Evolutionary conservation across 2,888 invertebrate species (phyloP).

Genomic region (Pherbina coryleti): DNA sequence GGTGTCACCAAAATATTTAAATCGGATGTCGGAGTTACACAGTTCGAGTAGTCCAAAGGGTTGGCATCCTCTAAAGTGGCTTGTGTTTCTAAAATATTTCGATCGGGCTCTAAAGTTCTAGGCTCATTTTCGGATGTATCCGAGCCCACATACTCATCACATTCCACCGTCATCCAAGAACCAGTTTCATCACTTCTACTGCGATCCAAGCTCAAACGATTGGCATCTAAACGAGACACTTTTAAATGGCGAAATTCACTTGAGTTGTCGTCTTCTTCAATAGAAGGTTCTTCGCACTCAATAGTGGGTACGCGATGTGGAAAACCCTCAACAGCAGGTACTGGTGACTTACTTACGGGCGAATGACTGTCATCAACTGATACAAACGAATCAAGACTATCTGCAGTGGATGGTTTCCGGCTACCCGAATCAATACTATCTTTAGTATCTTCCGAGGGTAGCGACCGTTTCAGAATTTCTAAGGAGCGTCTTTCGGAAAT

Average conservation of each 20-base stretch:
- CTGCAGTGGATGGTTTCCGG: constrained; percentile 71
- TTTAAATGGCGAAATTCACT: constrained; percentile 64
- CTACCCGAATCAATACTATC: constrained; percentile 59
- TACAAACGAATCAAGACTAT: constrained; percentile 70
- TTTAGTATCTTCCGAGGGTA: constrained; percentile 70
- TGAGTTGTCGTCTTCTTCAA: constrained; percentile 67
- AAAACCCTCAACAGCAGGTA: constrained; percentile 57
- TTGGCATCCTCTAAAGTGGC: constrained; percentile 75
- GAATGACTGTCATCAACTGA: constrained; percentile 78
- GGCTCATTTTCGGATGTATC: constrained; percentile 74
- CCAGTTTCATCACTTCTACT: constrained; percentile 78
- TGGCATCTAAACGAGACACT: constrained; percentile 61
- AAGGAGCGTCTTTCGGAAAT: constrained; percentile 75
- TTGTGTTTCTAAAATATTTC: constrained; percentile 71
- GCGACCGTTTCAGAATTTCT: constrained; percentile 74
- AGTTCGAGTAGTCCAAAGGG: constrained; percentile 71
- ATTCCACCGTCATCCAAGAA: constrained; percentile 78
- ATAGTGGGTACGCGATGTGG: constrained; percentile 69
- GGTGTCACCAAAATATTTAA: constrained; percentile 74
- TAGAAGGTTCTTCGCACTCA: constrained; percentile 69
- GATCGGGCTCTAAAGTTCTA: constrained; percentile 64
- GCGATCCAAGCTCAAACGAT: constrained; percentile 69
- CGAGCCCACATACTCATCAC: constrained; percentile 76
- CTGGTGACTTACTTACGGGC: constrained; percentile 69
- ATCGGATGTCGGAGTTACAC: constrained; percentile 65